A percentile compares a stretch with the other conserved stretches of the same genome.
Conservation (phyloP, 2,888 invertebrate species). For the Drosophila prostipennis region DNA sequence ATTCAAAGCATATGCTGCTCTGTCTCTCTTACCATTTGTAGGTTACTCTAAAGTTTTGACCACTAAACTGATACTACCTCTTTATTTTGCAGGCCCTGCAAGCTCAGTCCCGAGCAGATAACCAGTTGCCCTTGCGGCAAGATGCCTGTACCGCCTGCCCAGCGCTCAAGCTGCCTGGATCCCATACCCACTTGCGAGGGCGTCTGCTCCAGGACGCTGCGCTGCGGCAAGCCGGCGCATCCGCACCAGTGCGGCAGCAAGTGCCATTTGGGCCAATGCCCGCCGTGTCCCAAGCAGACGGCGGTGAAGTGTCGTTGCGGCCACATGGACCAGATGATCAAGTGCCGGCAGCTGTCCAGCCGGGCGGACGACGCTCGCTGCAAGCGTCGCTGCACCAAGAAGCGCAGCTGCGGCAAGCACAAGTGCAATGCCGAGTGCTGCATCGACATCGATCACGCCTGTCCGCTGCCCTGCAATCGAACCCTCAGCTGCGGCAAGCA, state of each 20-base stretch:
- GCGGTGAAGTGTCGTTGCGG: slow-evolving; percentile 93
- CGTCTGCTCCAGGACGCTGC: slow-evolving; percentile 87
- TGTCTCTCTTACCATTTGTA: background rate
- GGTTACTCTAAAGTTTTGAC: too few relatives aligned
- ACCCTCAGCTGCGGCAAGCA: slow-evolving; percentile 94
- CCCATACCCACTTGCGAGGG: slow-evolving; percentile 92
- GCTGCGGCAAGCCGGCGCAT: slow-evolving; percentile 88
- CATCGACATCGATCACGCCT: slow-evolving; percentile 93
- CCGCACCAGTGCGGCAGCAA: slow-evolving; percentile 88
- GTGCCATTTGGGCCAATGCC: slow-evolving; percentile 90
- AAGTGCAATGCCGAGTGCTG: slow-evolving; percentile 96
- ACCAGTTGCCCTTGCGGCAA: slow-evolving; percentile 92
- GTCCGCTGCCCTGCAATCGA: slow-evolving; percentile 92
- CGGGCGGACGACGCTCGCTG: slow-evolving; percentile 91
- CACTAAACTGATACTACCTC: background rate
- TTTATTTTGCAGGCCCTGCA: slow-evolving; percentile 85
- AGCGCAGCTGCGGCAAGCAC: slow-evolving; percentile 93
- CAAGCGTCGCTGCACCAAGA: slow-evolving; percentile 95
- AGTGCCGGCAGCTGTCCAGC: slow-evolving; percentile 89
- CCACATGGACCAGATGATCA: slow-evolving; percentile 91
- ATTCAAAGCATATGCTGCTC: too few relatives aligned
- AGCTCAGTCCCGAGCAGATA: slow-evolving; percentile 86
- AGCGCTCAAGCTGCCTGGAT: slow-evolving; percentile 90
- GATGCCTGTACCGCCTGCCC: slow-evolving; percentile 84
- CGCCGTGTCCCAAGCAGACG: slow-evolving; percentile 90